These are phyloP conservation scores for Scaptomyza polygonia DNA, from an alignment of 2,888 invertebrate genomes.

Conservation along the genomic window DNA sequence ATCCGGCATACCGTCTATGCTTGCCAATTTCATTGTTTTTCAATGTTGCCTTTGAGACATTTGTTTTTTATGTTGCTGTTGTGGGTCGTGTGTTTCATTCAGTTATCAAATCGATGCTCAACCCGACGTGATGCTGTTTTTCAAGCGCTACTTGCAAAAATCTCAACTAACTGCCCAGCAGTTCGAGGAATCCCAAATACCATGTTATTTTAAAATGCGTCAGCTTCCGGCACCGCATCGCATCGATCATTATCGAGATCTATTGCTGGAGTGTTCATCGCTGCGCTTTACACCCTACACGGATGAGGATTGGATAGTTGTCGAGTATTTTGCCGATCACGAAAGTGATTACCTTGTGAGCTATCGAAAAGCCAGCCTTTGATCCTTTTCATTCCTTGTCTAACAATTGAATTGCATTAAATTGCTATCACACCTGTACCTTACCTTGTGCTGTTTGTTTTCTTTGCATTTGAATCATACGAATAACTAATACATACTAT, in stretches of 20 bases:
- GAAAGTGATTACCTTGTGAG: constrained; percentile 82
- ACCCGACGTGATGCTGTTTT: constrained; percentile 70
- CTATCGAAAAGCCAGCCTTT: constrained; percentile 1
- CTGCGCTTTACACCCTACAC: constrained; percentile 66
- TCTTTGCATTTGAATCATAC: neutral
- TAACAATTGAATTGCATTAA: neutral
- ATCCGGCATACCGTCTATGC: constrained; percentile 21
- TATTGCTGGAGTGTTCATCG: constrained; percentile 63
- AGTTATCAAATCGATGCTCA: constrained; percentile 37
- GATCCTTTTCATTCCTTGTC: neutral
- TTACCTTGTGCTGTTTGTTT: neutral
- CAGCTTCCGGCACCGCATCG: constrained; percentile 65
- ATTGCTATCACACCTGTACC: neutral
- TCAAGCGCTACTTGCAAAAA: constrained; percentile 80
- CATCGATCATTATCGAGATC: constrained; percentile 69
- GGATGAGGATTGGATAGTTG: constrained; percentile 80
- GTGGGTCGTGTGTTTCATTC: constrained; percentile 15
- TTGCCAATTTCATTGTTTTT: constrained; percentile 44
- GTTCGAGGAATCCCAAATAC: constrained; percentile 73
- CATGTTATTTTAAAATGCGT: constrained; percentile 80
- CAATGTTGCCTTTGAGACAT: neutral
- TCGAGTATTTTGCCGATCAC: constrained; percentile 82
- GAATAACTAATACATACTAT: neutral
- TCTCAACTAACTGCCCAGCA: constrained; percentile 73
- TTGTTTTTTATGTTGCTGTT: neutral